Evolutionary conservation across 2,888 invertebrate genomes (phyloP).

Genomic region (Alentia gelatinosa): DNA sequence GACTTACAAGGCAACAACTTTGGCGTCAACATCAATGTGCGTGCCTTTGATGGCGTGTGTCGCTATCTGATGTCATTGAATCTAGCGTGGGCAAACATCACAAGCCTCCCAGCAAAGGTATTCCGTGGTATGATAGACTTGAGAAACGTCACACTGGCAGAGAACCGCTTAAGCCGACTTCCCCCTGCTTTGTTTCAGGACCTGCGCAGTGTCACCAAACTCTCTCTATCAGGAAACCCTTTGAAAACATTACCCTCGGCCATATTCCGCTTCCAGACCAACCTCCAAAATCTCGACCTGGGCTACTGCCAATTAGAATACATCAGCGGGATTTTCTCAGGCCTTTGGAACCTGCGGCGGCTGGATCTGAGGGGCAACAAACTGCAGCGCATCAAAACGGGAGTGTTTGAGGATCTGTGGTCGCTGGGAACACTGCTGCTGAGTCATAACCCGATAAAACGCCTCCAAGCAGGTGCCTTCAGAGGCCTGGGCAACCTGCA

Average conservation of each 20-base stretch:
- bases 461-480: conserved; percentile 60
- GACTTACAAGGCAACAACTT: conserved; percentile 66
- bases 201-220: conserved; percentile 58
- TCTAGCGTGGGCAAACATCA: conserved; percentile 65
- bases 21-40: conserved; percentile 46
- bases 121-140: conserved; percentile 62
- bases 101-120: conserved; percentile 56
- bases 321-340: conserved; percentile 61
- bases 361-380: conserved; percentile 65
- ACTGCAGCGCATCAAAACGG: conserved; percentile 59
- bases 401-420: conserved; percentile 62
- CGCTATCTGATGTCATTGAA: conserved; percentile 59
- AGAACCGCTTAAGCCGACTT: conserved; percentile 60
- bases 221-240: conserved; percentile 64
- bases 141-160: conserved; percentile 62
- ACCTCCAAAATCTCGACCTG: conserved; percentile 62
- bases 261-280: conserved; percentile 63
- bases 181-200: conserved; percentile 60
- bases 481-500: conserved; percentile 61
- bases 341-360: conserved; percentile 64
- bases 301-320: conserved; percentile 62
- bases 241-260: conserved; percentile 57
- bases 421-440: conserved; percentile 61
- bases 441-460: conserved; percentile 63
- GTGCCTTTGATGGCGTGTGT: conserved; percentile 59